Percentiles rank a stretch among this genome's conserved stretches.
phyloP scores from a whole-genome alignment of 2,888 invertebrate species.

The Odontomyia ornata region DNA sequence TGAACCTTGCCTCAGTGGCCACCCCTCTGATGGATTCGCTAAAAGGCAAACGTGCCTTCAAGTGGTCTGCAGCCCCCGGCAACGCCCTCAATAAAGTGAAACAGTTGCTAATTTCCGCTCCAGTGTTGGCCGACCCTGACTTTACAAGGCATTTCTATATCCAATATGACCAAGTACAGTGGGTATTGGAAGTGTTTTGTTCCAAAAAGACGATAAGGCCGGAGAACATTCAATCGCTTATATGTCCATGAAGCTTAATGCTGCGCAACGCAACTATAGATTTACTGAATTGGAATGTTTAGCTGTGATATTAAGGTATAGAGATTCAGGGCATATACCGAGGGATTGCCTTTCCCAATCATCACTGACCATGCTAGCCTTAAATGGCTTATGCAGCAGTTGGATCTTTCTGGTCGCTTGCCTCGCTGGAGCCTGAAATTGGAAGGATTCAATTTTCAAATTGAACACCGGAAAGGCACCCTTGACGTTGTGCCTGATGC shows the following conservation, averaged over 20 bases:
- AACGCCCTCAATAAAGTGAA: conserved; percentile 43
- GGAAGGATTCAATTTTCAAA: background rate
- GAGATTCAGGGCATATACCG: background rate
- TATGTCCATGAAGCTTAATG: conserved; percentile 41
- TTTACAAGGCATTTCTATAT: conserved; percentile 40
- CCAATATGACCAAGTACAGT: conserved; percentile 42
- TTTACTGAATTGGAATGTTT: conserved; percentile 50
- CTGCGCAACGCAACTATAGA: conserved; percentile 44
- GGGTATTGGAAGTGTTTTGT: conserved; percentile 45
- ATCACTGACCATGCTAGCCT: conserved; percentile 42
- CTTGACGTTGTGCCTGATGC: conserved; percentile 45
- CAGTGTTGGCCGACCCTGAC: conserved; percentile 47
- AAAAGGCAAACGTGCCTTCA: conserved; percentile 30
- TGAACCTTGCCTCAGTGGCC: conserved; percentile 34
- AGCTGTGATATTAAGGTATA: conserved; percentile 36
- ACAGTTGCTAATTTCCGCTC: conserved; percentile 28
- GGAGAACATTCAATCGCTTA: conserved; percentile 3
- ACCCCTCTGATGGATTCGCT: conserved; percentile 47
- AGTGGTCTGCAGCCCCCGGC: conserved; percentile 14
- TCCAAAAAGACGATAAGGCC: conserved; percentile 22
- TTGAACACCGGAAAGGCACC: conserved; percentile 33
- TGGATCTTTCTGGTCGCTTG: background rate
- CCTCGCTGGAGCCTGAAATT: background rate
- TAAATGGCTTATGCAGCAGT: conserved; percentile 37
- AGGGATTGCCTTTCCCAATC: conserved; percentile 37